Conservation (phyloP, 92 coral and sea anemone species). For the Galaxea fascicularis region DNA sequence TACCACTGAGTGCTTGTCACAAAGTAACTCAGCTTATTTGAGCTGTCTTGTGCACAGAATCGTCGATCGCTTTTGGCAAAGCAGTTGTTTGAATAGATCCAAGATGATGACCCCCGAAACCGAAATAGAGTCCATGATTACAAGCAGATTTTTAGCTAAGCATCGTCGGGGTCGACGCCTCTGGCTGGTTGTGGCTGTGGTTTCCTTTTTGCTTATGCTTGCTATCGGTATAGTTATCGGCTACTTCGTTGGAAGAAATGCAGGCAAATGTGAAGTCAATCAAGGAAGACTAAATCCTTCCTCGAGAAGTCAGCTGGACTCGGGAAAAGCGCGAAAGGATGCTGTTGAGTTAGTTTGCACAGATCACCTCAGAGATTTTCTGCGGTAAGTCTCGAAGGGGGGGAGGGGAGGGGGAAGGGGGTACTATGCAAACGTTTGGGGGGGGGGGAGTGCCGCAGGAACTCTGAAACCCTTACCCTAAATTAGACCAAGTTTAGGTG, state of each 20-base stretch:
- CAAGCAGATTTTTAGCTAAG: not conserved
- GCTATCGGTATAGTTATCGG: constrained; percentile 63
- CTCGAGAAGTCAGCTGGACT: not conserved
- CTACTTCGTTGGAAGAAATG: constrained; percentile 70
- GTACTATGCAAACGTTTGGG: no score
- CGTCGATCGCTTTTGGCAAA: no score
- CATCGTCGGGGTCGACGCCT: constrained; percentile 1
- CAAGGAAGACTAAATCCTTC: not conserved
- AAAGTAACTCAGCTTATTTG: no score
- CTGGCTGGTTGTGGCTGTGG: constrained; percentile 14
- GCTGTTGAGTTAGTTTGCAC: constrained; percentile 28
- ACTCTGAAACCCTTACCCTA: no score
- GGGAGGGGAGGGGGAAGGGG: no score
- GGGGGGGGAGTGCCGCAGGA: no score
- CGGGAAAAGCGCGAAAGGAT: not conserved
- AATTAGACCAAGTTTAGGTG: no score
- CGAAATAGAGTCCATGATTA: constrained; percentile 7
- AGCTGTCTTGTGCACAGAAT: no score
- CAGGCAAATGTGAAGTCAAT: constrained; percentile 26
- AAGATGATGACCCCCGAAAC: constrained; percentile 5
- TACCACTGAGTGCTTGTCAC: no score
- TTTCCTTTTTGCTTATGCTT: constrained; percentile 39
- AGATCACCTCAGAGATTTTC: constrained; percentile 5
- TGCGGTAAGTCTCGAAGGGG: constrained; percentile 12
- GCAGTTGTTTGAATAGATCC: no score